Conservation (phyloP, 1,140 invertebrate genomes). For the Sarcophaga bullata region DNA sequence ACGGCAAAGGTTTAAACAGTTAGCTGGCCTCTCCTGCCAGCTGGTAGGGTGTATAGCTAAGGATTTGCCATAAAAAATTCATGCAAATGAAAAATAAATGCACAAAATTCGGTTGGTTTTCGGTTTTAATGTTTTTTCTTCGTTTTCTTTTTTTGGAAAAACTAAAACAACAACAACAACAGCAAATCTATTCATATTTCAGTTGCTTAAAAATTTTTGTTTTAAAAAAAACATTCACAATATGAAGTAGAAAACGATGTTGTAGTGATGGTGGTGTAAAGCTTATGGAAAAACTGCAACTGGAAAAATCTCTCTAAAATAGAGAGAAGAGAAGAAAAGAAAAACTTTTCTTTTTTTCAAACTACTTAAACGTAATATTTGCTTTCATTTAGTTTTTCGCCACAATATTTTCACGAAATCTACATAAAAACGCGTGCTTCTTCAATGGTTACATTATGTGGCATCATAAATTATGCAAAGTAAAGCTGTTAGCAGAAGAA, state of each 20-base stretch:
- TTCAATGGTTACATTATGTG: conserved; percentile 25
- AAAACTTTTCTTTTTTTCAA: background rate
- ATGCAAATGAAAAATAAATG: conserved; percentile 65
- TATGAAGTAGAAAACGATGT: background rate
- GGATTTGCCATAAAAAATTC: conserved; percentile 61
- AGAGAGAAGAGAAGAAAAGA: too few relatives aligned
- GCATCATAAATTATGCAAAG: conserved; percentile 28
- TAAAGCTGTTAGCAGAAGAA: background rate
- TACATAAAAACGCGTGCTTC: background rate
- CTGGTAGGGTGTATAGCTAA: too few relatives aligned
- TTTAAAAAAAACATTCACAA: background rate
- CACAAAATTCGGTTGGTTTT: conserved; percentile 47
- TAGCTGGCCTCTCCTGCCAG: too few relatives aligned
- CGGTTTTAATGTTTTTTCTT: background rate
- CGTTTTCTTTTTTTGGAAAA: background rate
- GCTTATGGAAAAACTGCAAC: too few relatives aligned
- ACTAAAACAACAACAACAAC: background rate
- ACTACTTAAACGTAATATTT: conserved; percentile 17
- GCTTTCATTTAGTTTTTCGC: background rate
- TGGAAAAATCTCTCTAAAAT: too few relatives aligned
- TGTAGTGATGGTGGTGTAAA: too few relatives aligned
- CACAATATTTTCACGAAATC: background rate
- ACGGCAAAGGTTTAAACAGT: too few relatives aligned
- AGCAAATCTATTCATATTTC: conserved; percentile 23
- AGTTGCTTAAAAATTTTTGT: background rate